A percentile compares a stretch with the other conserved stretches of the same genome.
Evolutionary conservation across 1,140 invertebrate species (phyloP).

Genomic region (Paracyclopina nana): DNA sequence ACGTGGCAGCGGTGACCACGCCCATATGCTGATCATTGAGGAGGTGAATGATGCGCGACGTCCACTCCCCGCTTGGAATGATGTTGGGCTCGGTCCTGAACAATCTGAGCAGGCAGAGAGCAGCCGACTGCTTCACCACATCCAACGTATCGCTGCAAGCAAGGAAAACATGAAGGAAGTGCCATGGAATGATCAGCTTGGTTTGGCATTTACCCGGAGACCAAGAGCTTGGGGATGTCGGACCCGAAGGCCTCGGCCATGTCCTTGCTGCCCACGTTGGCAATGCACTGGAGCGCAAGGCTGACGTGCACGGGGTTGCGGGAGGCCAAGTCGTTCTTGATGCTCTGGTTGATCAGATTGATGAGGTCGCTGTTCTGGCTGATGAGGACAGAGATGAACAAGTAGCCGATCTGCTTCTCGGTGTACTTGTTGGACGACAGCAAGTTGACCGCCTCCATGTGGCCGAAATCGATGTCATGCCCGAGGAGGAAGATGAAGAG

Average conservation of each 20-base stretch:
- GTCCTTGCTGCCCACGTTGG: conserved; percentile 97
- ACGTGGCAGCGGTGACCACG: conserved; percentile 94
- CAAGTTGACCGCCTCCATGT: conserved; percentile 99
- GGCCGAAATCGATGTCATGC: conserved; percentile 99
- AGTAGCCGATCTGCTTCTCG: conserved; percentile 99
- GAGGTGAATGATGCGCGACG: conserved; percentile 91
- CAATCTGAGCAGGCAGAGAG: conserved; percentile 77
- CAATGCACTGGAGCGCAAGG: conserved; percentile 97
- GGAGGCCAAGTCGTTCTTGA: conserved; percentile 84
- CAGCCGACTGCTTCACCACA: conserved; percentile 97
- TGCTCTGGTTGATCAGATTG: conserved; percentile 95
- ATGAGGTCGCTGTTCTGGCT: conserved; percentile 98
- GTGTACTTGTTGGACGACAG: conserved; percentile 99
- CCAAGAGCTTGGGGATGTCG: conserved; percentile 92
- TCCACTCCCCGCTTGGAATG: conserved; percentile 94
- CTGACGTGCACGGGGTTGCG: conserved; percentile 97
- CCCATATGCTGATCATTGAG: conserved; percentile 98
- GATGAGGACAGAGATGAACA: conserved; percentile 97
- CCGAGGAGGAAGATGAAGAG: conserved; percentile 96
- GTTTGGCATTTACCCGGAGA: conserved; percentile 57
- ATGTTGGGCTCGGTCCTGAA: conserved; percentile 83
- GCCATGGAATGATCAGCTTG: background rate
- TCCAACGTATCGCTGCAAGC: conserved; percentile 85
- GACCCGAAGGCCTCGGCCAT: conserved; percentile 98
- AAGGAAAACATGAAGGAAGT: background rate